A percentile compares a stretch with the other conserved stretches of the same genome.
Evolutionary conservation across 2,797 vertebrate species (phyloP).

Genomic region (Melanotaenia nigrans): DNA sequence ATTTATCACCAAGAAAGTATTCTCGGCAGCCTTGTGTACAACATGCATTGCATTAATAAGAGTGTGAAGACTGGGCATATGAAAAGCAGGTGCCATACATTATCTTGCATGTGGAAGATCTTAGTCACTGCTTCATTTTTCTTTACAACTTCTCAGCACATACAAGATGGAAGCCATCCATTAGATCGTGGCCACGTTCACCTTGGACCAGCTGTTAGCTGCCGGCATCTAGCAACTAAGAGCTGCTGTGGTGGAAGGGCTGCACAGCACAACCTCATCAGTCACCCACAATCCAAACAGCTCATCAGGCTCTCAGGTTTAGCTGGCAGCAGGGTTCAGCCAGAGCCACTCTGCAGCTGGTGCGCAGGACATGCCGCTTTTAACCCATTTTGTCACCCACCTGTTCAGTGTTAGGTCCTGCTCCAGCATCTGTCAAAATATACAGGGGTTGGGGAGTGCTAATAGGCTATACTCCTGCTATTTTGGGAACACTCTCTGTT

Average conservation of each 20-base stretch:
- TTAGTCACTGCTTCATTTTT: constrained; percentile 36
- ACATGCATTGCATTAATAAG: background rate
- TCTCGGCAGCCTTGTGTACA: background rate
- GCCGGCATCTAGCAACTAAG: constrained; percentile 46
- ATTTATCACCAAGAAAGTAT: background rate
- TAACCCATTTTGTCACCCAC: constrained; percentile 53
- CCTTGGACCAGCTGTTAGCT: constrained; percentile 41
- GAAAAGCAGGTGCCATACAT: background rate
- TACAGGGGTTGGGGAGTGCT: constrained; percentile 31
- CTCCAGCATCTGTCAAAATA: constrained; percentile 62
- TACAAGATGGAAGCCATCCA: constrained; percentile 39
- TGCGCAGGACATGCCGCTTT: constrained; percentile 57
- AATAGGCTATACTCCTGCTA: constrained; percentile 26
- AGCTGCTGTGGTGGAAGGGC: constrained; percentile 33
- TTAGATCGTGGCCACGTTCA: constrained; percentile 36
- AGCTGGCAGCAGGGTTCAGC: constrained; percentile 38
- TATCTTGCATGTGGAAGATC: constrained; percentile 33
- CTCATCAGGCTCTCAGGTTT: constrained; percentile 55
- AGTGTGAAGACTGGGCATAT: background rate
- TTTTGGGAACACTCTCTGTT: constrained; percentile 15
- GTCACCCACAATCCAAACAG: constrained; percentile 72
- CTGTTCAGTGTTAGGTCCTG: constrained; percentile 65
- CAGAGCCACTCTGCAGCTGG: constrained; percentile 59
- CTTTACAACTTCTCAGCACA: constrained; percentile 46
- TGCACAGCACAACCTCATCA: constrained; percentile 63